Base-by-base conservation (phyloP, 2,797 vertebrate species). In the Loriculus beryllinus region DNA sequence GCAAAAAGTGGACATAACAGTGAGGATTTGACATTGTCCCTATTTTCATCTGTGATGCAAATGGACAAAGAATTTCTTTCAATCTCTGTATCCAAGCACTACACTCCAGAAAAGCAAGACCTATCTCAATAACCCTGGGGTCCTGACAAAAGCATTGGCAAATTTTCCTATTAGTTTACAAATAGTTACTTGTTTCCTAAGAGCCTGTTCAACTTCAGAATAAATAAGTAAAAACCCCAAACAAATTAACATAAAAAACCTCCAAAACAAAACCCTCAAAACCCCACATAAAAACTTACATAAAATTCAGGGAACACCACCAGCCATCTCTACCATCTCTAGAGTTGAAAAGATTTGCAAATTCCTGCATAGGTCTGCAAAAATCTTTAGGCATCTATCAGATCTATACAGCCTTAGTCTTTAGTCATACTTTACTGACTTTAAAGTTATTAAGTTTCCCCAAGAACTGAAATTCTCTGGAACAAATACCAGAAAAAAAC, bases 191-290 rank as follows among this genome's bases (percentile, higher is more conserved):
- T 77, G 13, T 10, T 28, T 84, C 35, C 21, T 23, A 35, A 63
- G 13, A 86, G 40, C 14, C 37, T 52, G 25, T 28, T 25, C 45
- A 78, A 7, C 43, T 75, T 51, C 33, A 51, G 37, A 59, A 74
- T 18, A n/a, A 81, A 74, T 21, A 43, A 81, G 63, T 45, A 25
- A 19, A 33, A 28, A 4, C 5, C 5, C 1, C 0, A 42, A 64
- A 22, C 2, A 76, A 70, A 49, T 0, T 2, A 19, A 37, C 5
- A 12, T 0, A 52, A 57, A 21, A 62, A 26, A 17, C 4, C 0
- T 16, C 11, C 14, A 75, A 13, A 2, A 3, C 28, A n/a, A 17
- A 23, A 21, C 14, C 35, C 35, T 26, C 9, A 31, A 33, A 59
- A 35, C 6, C n/a, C 54, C 54, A 35, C 14, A 37, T 11, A 29